A percentile compares a stretch with the other conserved stretches of the same genome.
phyloP scores from a whole-genome alignment of 2,888 invertebrate species.

The Drosophila bunnanda region DNA sequence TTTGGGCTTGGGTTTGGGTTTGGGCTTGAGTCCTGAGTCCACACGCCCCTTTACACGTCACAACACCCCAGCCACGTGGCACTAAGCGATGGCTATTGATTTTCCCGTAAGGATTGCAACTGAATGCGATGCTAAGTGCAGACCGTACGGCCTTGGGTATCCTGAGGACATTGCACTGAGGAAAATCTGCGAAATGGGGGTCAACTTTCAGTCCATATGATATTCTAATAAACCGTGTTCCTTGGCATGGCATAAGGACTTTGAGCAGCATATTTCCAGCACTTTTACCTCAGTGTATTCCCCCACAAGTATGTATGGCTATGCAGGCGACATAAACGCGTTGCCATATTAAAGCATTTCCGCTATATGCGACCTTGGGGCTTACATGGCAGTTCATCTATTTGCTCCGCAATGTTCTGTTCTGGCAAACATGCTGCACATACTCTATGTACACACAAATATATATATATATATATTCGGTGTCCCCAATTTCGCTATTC shows the following conservation, averaged over 20 bases:
- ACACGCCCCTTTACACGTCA: conserved; percentile 21
- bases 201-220: not conserved
- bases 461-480: not conserved
- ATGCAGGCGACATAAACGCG: conserved; percentile 8
- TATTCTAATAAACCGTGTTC: no score
- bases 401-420: conserved; percentile 12
- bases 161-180: conserved; percentile 30
- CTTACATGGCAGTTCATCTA: conserved; percentile 12
- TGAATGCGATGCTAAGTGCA: conserved; percentile 36
- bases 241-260: not conserved
- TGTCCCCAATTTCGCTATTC: conserved; percentile 30
- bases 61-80: conserved; percentile 21
- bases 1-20: conserved; percentile 4
- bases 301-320: not conserved
- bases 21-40: conserved; percentile 17
- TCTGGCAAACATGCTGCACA: conserved; percentile 32
- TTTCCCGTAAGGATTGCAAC: conserved; percentile 48
- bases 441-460: not conserved
- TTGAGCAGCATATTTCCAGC: not conserved
- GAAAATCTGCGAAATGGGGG: not conserved
- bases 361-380: conserved; percentile 26
- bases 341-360: conserved; percentile 20
- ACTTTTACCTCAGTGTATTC: not conserved
- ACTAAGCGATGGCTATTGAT: conserved; percentile 63
- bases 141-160: conserved; percentile 44